Conservation (phyloP, 2,888 invertebrate species). For the Taenaris catops region DNA sequence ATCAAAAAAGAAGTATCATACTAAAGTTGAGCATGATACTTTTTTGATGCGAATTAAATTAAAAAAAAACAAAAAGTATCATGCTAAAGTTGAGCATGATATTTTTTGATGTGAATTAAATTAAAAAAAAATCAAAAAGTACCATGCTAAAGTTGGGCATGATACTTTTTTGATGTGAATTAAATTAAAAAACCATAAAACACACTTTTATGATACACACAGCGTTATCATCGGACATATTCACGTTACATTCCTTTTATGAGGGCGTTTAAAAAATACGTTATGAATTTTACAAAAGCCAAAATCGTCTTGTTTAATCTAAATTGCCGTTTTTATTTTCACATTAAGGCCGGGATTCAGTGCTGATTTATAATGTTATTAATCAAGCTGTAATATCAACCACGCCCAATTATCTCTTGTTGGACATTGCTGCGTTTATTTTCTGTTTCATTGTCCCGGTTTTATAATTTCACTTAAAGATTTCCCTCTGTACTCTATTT, state of each 20-base stretch:
- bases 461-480: slow-evolving; percentile 10
- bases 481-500: no score
- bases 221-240: slow-evolving; percentile 18
- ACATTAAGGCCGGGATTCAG: slow-evolving; percentile 41
- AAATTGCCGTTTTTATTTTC: slow-evolving; percentile 47
- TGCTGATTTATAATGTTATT: slow-evolving; percentile 58
- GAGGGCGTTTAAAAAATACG: slow-evolving; percentile 28
- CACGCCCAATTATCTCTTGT: slow-evolving; percentile 53
- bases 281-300: slow-evolving; percentile 33
- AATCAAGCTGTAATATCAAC: slow-evolving; percentile 61
- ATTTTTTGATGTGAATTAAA: no score
- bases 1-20: no score
- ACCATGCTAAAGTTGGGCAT: no score
- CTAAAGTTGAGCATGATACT: no score
- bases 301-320: slow-evolving; percentile 38
- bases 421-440: slow-evolving; percentile 39
- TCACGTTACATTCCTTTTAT: slow-evolving; percentile 25
- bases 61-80: no score
- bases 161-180: no score
- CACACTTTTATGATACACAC: slow-evolving; percentile 4
- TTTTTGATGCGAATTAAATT: no score
- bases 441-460: slow-evolving; percentile 21
- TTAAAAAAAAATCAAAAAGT: no score
- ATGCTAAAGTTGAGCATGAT: no score
- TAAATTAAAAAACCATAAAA: no score